Conservation (phyloP, 1,140 invertebrate genomes). For the Bradynema listronoti region DNA sequence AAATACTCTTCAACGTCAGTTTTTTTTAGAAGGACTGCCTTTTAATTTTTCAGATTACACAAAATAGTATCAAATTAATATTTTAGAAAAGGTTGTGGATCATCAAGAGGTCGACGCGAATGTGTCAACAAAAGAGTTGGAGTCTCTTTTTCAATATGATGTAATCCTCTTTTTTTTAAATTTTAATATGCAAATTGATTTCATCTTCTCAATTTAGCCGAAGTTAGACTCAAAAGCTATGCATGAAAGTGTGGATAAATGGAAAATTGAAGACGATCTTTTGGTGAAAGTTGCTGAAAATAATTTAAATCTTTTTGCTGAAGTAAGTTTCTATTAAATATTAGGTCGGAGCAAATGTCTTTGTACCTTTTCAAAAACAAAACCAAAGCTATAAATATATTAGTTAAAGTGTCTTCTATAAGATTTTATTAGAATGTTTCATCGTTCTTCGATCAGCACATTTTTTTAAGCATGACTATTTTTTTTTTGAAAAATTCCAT, state of each 20-base stretch:
- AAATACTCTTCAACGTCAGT: slow-evolving; percentile 73
- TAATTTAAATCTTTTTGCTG: slow-evolving; percentile 66
- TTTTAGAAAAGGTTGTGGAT: slow-evolving; percentile 81
- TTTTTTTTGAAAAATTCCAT: too few relatives aligned
- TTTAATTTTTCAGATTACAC: too few relatives aligned
- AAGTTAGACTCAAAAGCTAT: slow-evolving; percentile 27
- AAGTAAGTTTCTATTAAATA: slow-evolving; percentile 36
- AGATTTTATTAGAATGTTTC: too few relatives aligned
- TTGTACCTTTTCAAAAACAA: not conserved
- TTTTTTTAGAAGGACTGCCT: too few relatives aligned
- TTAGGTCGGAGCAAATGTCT: slow-evolving; percentile 1
- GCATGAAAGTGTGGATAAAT: slow-evolving; percentile 60
- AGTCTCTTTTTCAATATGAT: slow-evolving; percentile 82
- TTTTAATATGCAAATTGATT: too few relatives aligned
- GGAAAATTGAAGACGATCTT: slow-evolving; percentile 69
- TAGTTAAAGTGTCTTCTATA: too few relatives aligned
- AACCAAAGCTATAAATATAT: too few relatives aligned
- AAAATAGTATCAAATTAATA: slow-evolving; percentile 16
- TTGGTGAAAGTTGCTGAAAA: slow-evolving; percentile 71
- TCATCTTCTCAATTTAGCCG: too few relatives aligned
- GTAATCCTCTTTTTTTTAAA: slow-evolving; percentile 60
- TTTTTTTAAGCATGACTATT: too few relatives aligned
- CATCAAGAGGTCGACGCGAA: slow-evolving; percentile 93
- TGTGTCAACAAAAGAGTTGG: slow-evolving; percentile 85
- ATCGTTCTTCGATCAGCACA: too few relatives aligned